Base-by-base conservation (phyloP, 2,113 vertebrate species). In the Lampris incognitus region DNA sequence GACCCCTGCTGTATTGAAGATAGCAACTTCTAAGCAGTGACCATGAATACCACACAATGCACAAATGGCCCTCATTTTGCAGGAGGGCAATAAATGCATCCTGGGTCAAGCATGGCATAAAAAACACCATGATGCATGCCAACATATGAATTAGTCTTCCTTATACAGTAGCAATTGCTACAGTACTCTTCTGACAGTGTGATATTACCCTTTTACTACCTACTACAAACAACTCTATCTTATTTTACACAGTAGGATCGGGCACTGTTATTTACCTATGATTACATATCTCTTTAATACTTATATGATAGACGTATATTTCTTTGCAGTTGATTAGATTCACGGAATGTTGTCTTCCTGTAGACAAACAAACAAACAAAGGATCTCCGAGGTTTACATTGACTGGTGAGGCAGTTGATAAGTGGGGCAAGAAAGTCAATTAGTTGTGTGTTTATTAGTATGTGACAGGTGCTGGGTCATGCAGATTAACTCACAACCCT, bases 401-500 rank as follows among this genome's bases (percentile, higher is more conserved):
- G 76, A 89, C 81, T 81, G 69, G 79, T 42, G 87, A 83, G 84
- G 78, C 85, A 63, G 79, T 77, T 89, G 86, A 93, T 89, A 85
- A 83, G 72, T 80, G 84, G 89, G 78, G 75, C 81, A 88, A 84
- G 86, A 90, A 92, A 93, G 93, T 92, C 93, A 94, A 93, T 94
- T 95, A 93, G 91, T 93, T 92, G 87, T 89, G 86, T 94, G 92
- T 94, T 94, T 95, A 94, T 94, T 94, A 94, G 92, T 92, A 93
- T 92, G 90, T 95, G 94, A 94, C 94, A 95, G 90, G 88, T 89
- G 90, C 93, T 90, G 91, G 92, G 92, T 91, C 90, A 90, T 89
- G 92, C 91, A 94, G 91, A 95, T 94, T 93, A 95, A 94, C 94
- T 92, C 92, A 88, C 93, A 92, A 93, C 91, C 93, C 93, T 92